phyloP scores from a whole-genome alignment of 2,888 invertebrate species.

The Nysson spinosus region DNA sequence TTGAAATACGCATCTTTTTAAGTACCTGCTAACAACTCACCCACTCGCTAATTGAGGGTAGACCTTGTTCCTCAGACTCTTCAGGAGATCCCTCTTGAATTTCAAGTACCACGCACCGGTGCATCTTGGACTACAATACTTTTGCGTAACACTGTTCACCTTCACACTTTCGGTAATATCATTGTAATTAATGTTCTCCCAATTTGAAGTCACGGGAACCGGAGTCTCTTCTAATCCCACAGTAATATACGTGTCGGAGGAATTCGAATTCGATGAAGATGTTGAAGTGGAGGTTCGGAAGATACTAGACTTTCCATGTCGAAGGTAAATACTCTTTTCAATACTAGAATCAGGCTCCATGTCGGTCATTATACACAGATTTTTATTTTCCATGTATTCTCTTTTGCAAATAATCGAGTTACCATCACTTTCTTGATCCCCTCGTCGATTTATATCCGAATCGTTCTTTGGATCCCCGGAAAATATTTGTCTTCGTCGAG shows the following conservation, averaged over 20 bases:
- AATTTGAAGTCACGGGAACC: conserved; percentile 7
- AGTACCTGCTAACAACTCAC: conserved; percentile 50
- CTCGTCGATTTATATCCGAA: neutral
- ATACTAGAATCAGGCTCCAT: conserved; percentile 4
- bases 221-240: conserved; percentile 20
- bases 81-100: conserved; percentile 58
- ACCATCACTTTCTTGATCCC: neutral
- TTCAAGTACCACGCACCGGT: conserved; percentile 56
- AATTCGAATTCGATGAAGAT: conserved; percentile 7
- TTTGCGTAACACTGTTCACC: conserved; percentile 22
- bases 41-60: conserved; percentile 45
- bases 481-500: conserved; percentile 1
- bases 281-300: conserved; percentile 5
- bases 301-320: neutral
- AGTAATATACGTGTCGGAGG: conserved; percentile 21
- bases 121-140: conserved; percentile 36
- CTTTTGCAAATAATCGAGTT: neutral
- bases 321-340: neutral
- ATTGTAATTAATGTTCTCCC: conserved; percentile 23
- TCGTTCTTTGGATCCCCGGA: too few relatives aligned
- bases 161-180: conserved; percentile 36
- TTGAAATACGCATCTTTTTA: conserved; percentile 9
- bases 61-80: conserved; percentile 58
- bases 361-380: conserved; percentile 58
- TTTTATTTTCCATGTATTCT: conserved; percentile 32